Evolutionary conservation across 2,797 vertebrate species (phyloP).

Genomic region (Anas bahamensis): DNA sequence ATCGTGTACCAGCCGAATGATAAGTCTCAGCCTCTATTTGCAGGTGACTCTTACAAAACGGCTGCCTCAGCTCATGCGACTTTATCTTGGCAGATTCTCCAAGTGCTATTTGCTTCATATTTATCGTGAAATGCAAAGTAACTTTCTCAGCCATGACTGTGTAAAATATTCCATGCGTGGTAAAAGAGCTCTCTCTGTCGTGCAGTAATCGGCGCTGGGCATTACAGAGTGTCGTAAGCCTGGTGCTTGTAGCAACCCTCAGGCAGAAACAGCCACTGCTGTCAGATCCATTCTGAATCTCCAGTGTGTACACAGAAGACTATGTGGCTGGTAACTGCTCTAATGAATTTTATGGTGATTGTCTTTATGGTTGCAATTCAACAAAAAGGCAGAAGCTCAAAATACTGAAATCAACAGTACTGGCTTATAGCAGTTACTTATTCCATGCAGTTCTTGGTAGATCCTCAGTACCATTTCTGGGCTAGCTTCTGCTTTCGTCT

Average conservation of each 20-base stretch:
- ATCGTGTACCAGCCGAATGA: not conserved
- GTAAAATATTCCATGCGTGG: not conserved
- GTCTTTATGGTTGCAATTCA: not conserved
- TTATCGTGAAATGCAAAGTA: not conserved
- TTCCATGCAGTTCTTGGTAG: not conserved
- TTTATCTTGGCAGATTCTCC: slow-evolving; percentile 5
- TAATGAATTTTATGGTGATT: not conserved
- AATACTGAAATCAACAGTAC: not conserved
- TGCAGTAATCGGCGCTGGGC: not conserved
- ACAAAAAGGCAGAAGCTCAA: not conserved
- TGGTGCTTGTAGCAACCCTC: not conserved
- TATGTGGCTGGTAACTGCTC: not conserved
- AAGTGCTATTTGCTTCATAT: slow-evolving; percentile 2
- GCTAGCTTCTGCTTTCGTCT: not conserved
- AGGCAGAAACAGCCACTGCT: slow-evolving; percentile 2
- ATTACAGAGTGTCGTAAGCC: not conserved
- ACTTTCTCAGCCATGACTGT: not conserved
- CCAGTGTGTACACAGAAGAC: not conserved
- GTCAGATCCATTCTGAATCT: not conserved
- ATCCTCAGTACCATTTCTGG: not conserved
- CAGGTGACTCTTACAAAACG: not conserved
- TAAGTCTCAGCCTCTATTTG: not conserved
- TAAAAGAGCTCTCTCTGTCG: slow-evolving; percentile 7
- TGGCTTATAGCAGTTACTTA: not conserved
- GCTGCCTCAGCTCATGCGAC: not conserved